phyloP scores from a whole-genome alignment of 1,140 invertebrate species.

The Pectinophora gossypiella region DNA sequence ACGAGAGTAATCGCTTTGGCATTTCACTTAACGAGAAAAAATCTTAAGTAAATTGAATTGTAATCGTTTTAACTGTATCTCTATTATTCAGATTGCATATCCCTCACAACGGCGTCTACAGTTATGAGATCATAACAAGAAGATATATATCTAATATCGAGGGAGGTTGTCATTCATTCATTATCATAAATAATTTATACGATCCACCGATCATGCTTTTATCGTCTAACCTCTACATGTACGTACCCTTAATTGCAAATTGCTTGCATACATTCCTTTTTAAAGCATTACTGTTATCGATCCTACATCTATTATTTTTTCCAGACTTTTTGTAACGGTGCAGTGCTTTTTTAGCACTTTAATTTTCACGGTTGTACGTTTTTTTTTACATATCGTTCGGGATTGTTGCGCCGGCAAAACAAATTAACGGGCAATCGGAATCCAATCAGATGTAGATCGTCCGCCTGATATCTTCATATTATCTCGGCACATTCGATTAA shows the following conservation, averaged over 20 bases:
- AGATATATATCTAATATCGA: too few species aligned
- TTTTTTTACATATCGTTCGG: conserved; percentile 12
- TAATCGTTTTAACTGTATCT: not conserved
- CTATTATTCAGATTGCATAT: not conserved
- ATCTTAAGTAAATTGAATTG: not conserved
- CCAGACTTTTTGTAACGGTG: too few species aligned
- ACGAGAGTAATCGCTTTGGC: too few species aligned
- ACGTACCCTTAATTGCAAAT: too few species aligned
- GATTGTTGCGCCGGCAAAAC: conserved; percentile 25
- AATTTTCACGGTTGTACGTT: not conserved
- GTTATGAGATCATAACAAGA: not conserved
- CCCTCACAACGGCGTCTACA: not conserved
- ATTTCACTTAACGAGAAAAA: not conserved
- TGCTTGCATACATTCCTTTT: too few species aligned
- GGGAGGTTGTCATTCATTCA: too few species aligned
- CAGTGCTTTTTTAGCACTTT: too few species aligned
- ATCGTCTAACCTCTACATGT: too few species aligned
- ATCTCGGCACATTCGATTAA: conserved; percentile 30
- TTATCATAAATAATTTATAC: too few species aligned
- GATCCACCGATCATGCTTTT: too few species aligned
- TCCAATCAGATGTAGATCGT: conserved; percentile 50
- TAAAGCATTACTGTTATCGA: too few species aligned
- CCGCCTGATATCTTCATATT: conserved; percentile 47
- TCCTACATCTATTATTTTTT: too few species aligned
- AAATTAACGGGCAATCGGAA: conserved; percentile 48